Percentiles rank a stretch among this genome's conserved stretches.
Evolutionary conservation across 2,888 invertebrate species (phyloP).

Genomic region (Stegana nigrithorax): DNA sequence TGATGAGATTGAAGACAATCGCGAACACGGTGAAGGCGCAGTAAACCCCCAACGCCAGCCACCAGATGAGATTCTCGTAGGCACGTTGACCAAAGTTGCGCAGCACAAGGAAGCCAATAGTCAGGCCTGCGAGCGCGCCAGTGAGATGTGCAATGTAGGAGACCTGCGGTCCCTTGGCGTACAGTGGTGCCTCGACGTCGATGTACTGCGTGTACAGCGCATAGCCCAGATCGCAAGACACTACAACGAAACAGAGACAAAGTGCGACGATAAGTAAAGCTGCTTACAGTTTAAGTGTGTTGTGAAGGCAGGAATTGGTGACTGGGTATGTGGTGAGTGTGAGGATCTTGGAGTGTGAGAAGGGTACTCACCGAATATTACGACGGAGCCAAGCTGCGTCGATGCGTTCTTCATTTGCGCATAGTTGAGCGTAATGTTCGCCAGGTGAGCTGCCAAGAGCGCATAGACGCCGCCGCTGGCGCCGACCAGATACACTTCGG

Average conservation of each 20-base stretch:
- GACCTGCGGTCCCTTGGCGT: conserved; percentile 76
- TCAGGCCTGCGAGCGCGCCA: conserved; percentile 93
- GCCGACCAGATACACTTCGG: conserved; percentile 93
- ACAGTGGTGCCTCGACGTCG: conserved; percentile 32
- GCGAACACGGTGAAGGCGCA: conserved; percentile 94
- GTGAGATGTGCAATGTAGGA: conserved; percentile 97
- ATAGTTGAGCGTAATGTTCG: conserved; percentile 94
- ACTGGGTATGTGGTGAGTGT: too few species aligned
- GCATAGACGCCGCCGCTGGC: conserved; percentile 99
- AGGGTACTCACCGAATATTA: conserved; percentile 82
- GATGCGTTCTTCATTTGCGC: conserved; percentile 96
- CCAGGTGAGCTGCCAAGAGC: conserved; percentile 92
- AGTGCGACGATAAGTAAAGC: conserved; percentile 15
- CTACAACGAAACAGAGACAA: conserved; percentile 69
- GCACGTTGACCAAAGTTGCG: conserved; percentile 96
- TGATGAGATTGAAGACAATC: conserved; percentile 84
- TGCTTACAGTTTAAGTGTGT: neutral
- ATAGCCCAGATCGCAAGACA: conserved; percentile 93
- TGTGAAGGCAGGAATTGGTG: too few species aligned
- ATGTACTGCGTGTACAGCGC: conserved; percentile 92
- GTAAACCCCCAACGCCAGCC: conserved; percentile 94
- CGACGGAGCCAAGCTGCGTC: conserved; percentile 87
- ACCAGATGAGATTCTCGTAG: conserved; percentile 94
- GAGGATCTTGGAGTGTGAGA: conserved; percentile 4
- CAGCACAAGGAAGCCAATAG: conserved; percentile 91